These are phyloP conservation scores for Coelinius sp. DNA, from an alignment of 2,888 invertebrate species.

Conservation along the genomic window DNA sequence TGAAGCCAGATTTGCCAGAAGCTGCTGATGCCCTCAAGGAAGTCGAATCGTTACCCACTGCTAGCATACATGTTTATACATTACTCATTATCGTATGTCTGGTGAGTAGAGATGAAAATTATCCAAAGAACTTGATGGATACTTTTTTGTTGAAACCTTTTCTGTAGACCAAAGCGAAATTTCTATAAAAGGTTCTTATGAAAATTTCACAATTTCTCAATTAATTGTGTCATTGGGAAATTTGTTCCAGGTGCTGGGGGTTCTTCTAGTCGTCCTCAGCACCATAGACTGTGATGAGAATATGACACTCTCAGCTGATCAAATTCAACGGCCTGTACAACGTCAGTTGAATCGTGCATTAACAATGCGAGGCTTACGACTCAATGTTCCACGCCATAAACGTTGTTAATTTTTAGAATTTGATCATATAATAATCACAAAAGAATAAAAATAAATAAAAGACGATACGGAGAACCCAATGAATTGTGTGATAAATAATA, in stretches of 20 bases:
- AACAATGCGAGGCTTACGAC: slow-evolving; percentile 86
- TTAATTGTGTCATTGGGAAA: not conserved
- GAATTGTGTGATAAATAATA: slow-evolving; percentile 46
- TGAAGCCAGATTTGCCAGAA: slow-evolving; percentile 89
- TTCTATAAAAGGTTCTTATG: too few species aligned
- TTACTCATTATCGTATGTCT: slow-evolving; percentile 89
- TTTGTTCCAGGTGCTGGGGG: slow-evolving; percentile 80
- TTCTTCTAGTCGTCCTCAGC: slow-evolving; percentile 86
- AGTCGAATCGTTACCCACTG: slow-evolving; percentile 85
- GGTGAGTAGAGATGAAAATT: slow-evolving; percentile 72
- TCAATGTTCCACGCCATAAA: slow-evolving; percentile 67
- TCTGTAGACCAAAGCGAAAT: too few species aligned
- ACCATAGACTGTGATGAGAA: slow-evolving; percentile 72
- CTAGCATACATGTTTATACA: slow-evolving; percentile 88
- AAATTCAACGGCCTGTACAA: slow-evolving; percentile 72
- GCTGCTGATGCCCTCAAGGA: slow-evolving; percentile 85
- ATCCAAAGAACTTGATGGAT: too few species aligned
- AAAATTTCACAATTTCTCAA: not conserved
- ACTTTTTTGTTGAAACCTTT: too few species aligned
- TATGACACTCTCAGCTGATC: slow-evolving; percentile 62
- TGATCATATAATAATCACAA: slow-evolving; percentile 19
- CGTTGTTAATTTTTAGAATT: slow-evolving; percentile 61
- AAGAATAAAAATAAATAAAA: not conserved
- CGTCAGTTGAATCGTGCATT: slow-evolving; percentile 91
- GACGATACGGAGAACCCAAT: slow-evolving; percentile 36